These are phyloP conservation scores for Xenentodon cancila DNA, from an alignment of 2,797 vertebrate genomes.

Conservation along the genomic window DNA sequence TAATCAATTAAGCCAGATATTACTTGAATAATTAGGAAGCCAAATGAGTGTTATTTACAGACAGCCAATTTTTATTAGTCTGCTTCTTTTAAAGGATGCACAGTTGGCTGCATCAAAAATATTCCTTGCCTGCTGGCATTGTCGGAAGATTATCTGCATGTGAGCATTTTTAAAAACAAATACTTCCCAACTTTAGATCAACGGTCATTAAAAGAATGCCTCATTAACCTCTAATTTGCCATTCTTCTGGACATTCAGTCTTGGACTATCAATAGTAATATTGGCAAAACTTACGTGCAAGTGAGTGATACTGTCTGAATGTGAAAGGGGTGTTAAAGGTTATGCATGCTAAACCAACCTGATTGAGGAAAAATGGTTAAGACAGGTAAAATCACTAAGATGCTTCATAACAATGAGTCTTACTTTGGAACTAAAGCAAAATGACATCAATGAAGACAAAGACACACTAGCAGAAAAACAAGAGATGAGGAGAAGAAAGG, in stretches of 20 bases:
- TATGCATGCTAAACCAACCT: constrained; percentile 33
- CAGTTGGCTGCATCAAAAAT: too few relatives aligned
- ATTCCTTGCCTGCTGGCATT: too few relatives aligned
- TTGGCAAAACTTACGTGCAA: not conserved
- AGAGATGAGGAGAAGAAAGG: constrained; percentile 34
- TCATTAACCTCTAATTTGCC: not conserved
- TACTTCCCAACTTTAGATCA: too few relatives aligned
- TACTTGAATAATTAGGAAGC: too few relatives aligned
- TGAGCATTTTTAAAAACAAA: too few relatives aligned
- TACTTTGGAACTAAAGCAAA: constrained; percentile 17
- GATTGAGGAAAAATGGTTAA: constrained; percentile 12
- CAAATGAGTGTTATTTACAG: too few relatives aligned
- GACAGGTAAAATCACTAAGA: constrained; percentile 1
- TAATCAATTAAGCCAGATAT: too few relatives aligned
- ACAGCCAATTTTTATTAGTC: too few relatives aligned
- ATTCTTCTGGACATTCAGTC: not conserved
- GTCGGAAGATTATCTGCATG: too few relatives aligned
- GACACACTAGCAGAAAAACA: constrained; percentile 30
- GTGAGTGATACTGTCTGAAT: constrained; percentile 8
- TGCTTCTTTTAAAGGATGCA: too few relatives aligned
- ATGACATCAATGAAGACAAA: constrained; percentile 32
- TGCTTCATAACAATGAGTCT: constrained; percentile 22
- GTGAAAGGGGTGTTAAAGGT: constrained; percentile 11
- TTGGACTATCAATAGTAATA: not conserved
- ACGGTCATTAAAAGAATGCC: not conserved